Conservation (phyloP, 2,888 invertebrate genomes). For the Malthinus flaveolus region DNA sequence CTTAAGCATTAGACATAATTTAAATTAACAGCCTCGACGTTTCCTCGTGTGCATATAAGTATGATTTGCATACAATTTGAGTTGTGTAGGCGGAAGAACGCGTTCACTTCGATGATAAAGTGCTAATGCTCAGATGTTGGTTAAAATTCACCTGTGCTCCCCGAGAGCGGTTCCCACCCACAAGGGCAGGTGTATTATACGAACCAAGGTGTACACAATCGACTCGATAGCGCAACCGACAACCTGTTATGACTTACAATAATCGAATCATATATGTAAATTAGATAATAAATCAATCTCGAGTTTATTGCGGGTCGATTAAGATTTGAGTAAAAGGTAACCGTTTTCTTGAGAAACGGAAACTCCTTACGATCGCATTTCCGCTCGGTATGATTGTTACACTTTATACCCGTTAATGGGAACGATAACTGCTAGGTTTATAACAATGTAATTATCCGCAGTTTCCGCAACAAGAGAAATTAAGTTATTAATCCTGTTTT, state of each 20-base stretch:
- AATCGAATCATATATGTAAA: constrained; percentile 37
- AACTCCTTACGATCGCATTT: constrained; percentile 31
- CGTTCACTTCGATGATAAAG: constrained; percentile 41
- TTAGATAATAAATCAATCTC: constrained; percentile 35
- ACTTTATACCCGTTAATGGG: constrained; percentile 31
- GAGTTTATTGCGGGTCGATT: constrained; percentile 27
- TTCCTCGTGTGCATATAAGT: constrained; percentile 35
- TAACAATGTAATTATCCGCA: constrained; percentile 32
- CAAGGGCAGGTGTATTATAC: constrained; percentile 34
- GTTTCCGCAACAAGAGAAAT: constrained; percentile 37
- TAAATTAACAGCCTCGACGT: constrained; percentile 32
- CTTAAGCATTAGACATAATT: constrained; percentile 42
- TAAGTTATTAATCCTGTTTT: constrained; percentile 48
- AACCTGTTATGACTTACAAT: constrained; percentile 35
- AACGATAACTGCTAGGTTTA: constrained; percentile 32
- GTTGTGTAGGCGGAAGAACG: constrained; percentile 36
- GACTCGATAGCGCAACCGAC: not conserved
- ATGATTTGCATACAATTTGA: constrained; percentile 42
- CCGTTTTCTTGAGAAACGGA: constrained; percentile 31
- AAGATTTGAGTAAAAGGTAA: constrained; percentile 27
- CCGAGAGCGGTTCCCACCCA: constrained; percentile 37
- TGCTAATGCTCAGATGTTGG: constrained; percentile 37
- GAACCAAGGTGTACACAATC: constrained; percentile 11
- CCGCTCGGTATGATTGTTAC: constrained; percentile 29
- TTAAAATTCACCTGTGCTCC: constrained; percentile 38